Conservation (phyloP, 2,113 vertebrate species). For the Atractosteus spatula region DNA sequence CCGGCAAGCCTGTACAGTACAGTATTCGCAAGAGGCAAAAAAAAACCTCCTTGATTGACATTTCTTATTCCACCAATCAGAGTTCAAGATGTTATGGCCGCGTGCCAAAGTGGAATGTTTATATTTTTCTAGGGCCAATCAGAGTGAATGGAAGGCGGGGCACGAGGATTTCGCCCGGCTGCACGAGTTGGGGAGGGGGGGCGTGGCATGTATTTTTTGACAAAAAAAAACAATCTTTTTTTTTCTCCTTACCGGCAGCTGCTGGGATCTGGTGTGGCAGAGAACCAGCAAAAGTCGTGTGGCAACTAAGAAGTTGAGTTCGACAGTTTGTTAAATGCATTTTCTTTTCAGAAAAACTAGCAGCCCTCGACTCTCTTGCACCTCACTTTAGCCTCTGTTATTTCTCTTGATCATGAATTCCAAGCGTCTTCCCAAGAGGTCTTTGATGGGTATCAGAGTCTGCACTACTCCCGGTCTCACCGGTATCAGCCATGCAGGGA, state of each 20-base stretch:
- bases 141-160: slow-evolving; percentile 41
- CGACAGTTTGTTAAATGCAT: slow-evolving; percentile 69
- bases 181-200: slow-evolving; percentile 45
- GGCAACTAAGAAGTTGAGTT: slow-evolving; percentile 30
- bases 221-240: slow-evolving; percentile 58
- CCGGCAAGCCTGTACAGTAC: too few relatives aligned
- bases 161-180: slow-evolving; percentile 30
- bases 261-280: slow-evolving; percentile 44
- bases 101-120: slow-evolving; percentile 69
- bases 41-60: slow-evolving; percentile 12
- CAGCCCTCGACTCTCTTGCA: slow-evolving; percentile 55
- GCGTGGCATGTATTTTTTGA: slow-evolving; percentile 57
- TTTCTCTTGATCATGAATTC: slow-evolving; percentile 63
- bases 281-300: slow-evolving; percentile 44
- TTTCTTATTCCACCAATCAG: slow-evolving; percentile 46
- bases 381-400: slow-evolving; percentile 57
- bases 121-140: slow-evolving; percentile 57
- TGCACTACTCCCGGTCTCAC: slow-evolving; percentile 29
- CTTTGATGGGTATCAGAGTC: slow-evolving; percentile 45
- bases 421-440: slow-evolving; percentile 61
- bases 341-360: slow-evolving; percentile 34
- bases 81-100: slow-evolving; percentile 44
- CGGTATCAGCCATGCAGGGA: slow-evolving; percentile 45
- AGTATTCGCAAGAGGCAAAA: too few relatives aligned
- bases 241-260: slow-evolving; percentile 60